A percentile compares a stretch with the other conserved stretches of the same genome.
These are phyloP conservation scores for Oryzias javanicus DNA, from an alignment of 2,113 vertebrate genomes.

Conservation along the genomic window DNA sequence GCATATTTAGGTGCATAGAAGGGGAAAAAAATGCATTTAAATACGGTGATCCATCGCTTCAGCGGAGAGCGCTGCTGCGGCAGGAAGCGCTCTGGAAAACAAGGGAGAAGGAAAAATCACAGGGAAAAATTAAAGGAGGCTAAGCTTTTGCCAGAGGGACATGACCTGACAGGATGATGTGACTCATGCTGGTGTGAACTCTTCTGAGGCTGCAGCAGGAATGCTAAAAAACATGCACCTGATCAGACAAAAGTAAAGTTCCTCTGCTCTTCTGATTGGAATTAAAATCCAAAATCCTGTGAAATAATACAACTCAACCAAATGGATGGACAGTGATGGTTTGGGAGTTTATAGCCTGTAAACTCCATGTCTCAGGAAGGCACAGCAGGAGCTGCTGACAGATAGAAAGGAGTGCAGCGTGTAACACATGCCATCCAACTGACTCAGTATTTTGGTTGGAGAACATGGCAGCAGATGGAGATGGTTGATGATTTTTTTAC, in stretches of 20 bases:
- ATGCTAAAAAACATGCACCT: too few relatives aligned
- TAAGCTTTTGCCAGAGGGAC: background rate
- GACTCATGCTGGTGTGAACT: background rate
- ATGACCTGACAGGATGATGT: background rate
- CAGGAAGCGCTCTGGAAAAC: background rate
- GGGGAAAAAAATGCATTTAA: background rate
- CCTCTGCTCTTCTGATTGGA: background rate
- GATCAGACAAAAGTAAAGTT: background rate
- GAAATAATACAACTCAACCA: background rate
- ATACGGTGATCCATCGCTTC: background rate
- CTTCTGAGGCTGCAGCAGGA: background rate
- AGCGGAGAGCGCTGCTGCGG: background rate
- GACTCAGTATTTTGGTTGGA: background rate
- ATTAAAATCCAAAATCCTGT: background rate
- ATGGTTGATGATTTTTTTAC: background rate
- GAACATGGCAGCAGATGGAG: background rate
- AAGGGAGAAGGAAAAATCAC: background rate
- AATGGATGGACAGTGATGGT: too few relatives aligned
- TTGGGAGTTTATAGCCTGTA: background rate
- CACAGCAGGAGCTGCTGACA: constrained; percentile 13
- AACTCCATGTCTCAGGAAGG: background rate
- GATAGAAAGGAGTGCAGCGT: background rate
- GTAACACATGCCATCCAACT: background rate
- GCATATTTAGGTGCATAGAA: background rate
- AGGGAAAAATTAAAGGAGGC: background rate